Conservation (phyloP, 2,113 vertebrate genomes). For the Hymenochirus boettgeri region DNA sequence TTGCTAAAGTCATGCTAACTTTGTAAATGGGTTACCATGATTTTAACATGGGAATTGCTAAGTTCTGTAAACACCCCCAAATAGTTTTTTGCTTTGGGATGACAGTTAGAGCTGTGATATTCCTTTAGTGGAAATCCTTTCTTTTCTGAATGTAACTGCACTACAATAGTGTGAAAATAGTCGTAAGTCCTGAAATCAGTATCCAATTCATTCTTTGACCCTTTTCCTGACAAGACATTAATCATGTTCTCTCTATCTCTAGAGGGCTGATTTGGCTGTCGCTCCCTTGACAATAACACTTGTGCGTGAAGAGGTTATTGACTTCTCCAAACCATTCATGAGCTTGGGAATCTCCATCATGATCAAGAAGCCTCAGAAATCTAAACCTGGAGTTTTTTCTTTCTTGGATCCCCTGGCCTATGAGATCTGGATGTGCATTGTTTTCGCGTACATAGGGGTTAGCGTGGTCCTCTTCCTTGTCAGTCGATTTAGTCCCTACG, state of each 20-base stretch:
- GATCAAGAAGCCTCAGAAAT: conserved; percentile 98
- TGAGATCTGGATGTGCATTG: conserved; percentile 99
- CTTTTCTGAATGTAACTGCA: no score
- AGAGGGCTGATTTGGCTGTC: conserved; percentile 95
- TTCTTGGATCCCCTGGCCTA: conserved; percentile 97
- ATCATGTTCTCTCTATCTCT: conserved; percentile 42
- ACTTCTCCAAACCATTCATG: conserved; percentile 99
- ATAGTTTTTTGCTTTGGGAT: no score
- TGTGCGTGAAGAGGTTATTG: conserved; percentile 96
- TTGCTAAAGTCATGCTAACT: no score
- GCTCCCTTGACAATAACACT: conserved; percentile 95
- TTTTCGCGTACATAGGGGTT: conserved; percentile 97
- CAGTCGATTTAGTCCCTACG: conserved; percentile 96
- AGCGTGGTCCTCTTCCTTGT: conserved; percentile 97
- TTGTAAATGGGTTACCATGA: no score
- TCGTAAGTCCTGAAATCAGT: no score
- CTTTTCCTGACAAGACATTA: neutral
- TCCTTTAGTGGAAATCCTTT: no score
- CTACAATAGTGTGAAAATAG: no score
- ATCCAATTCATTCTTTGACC: neutral
- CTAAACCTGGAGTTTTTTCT: conserved; percentile 95
- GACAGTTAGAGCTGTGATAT: no score
- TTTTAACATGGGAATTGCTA: no score
- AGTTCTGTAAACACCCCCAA: no score
- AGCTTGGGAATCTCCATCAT: conserved; percentile 97